Base-by-base conservation (phyloP, 2,888 invertebrate species). In the Sepioteuthis lessoniana region DNA sequence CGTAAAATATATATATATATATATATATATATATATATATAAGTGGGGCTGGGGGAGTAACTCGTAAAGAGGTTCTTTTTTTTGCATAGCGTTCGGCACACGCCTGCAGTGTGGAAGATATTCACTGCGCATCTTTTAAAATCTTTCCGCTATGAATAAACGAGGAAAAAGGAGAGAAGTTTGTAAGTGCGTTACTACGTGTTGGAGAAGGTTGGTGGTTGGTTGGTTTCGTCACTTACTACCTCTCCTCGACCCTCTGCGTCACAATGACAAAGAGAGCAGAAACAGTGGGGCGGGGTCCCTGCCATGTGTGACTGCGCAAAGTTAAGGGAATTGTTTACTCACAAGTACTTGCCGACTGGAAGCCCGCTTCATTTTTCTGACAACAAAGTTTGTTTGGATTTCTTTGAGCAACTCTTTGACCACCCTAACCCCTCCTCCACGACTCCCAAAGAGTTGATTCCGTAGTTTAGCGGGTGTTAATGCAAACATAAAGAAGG, bases 271-370 rank as follows among this genome's bases (percentile, higher is more conserved):
- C 76, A 76, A 76, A 76, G 25, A n/a, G 76, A 76, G 76, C n/a
- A n/a, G 76, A n/a, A 76, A n/a, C n/a, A n/a, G 76, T 16, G 76
- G n/a, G 76, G 19, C 35, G 76, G 76, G 76, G 2, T 76, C n/a
- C 76, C n/a, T 76, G 76, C 76, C n/a, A 76, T 76, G 76, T 76
- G 76, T 76, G 76, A 76, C 76, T 76, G n/a, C 76, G n/a, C 76
- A 76, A 76, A 76, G 76, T 76, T n/a, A n/a, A 76, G n/a, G n/a
- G n/a, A 76, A 76, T n/a, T 76, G 76, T 76, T 76, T 76, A 76
- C 76, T n/a, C 76, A 76, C 76, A 76, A 76, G 76, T 76, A n/a
- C 76, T 76, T 10, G 76, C n/a, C n/a, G 76, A 76, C 76, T 76
- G 76, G 76, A 76, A 76, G 76, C n/a, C 76, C n/a, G 76, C n/a